Percentiles rank a stretch among this genome's conserved stretches.
Conservation (phyloP, 2,888 invertebrate genomes). For the Andrena minutula region DNA sequence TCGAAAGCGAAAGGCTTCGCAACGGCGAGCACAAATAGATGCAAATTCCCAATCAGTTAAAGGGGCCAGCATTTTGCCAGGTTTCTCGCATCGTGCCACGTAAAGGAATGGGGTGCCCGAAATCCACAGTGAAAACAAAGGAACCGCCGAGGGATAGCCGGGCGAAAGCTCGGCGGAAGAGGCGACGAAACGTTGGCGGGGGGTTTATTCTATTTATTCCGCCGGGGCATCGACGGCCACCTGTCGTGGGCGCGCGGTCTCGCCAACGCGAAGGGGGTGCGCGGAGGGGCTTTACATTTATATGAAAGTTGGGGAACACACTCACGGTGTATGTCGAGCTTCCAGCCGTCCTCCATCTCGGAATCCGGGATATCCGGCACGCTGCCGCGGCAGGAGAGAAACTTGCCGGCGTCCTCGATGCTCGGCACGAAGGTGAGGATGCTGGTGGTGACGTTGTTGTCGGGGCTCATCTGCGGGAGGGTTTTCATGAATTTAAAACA, state of each 20-base stretch:
- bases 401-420: constrained; percentile 92
- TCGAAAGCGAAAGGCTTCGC: too few relatives aligned
- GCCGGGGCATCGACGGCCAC: background rate
- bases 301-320: constrained; percentile 75
- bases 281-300: constrained; percentile 10
- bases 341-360: constrained; percentile 92
- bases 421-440: constrained; percentile 91
- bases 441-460: constrained; percentile 92
- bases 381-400: constrained; percentile 92
- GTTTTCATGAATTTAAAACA: constrained; percentile 72
- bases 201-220: background rate
- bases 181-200: background rate
- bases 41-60: too few relatives aligned
- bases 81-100: too few relatives aligned
- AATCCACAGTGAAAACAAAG: too few relatives aligned
- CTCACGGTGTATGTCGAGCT: constrained; percentile 94
- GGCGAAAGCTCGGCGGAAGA: background rate
- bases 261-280: background rate
- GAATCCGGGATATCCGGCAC: constrained; percentile 91
- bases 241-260: background rate
- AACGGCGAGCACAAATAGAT: too few relatives aligned
- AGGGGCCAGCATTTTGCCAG: too few relatives aligned
- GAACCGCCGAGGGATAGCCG: background rate
- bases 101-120: too few relatives aligned
- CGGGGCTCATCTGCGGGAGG: constrained; percentile 87